Evolutionary conservation across 2,113 vertebrate genomes (phyloP), one percentile per base, ranked within the genome.

Genomic region (Cheilinus undulatus): DNA sequence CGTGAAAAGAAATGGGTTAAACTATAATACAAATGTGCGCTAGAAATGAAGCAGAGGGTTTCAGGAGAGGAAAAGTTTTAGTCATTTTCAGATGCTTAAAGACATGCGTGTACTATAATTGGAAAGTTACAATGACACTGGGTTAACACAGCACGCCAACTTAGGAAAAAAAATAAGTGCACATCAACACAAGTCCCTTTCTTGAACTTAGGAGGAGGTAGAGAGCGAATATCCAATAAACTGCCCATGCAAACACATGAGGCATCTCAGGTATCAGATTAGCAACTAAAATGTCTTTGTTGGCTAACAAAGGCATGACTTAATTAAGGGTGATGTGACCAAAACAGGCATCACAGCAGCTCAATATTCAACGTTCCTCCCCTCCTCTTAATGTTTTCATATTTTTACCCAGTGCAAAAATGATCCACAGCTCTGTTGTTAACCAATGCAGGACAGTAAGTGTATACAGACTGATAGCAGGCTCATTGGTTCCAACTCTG

Each of bases 101-200:
- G 80, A 82, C 87, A 88, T 88, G 88, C 86, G 87, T 66, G 61
- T 64, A 78, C 62, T 83, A 82, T 50, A 81, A 73, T 23, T 58
- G 78, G 68, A 75, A 82, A 85, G 68, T 61, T 67, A 86, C 74
- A 76, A 80, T 62, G 69, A 86, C 76, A 84, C 64, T 56, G 48
- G 53, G 80, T 78, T 34, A 81, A 65, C 80, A 86, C 76, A 78
- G 70, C 74, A 78, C 78, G 51, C 65, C 76, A 76, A 84, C 84
- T 32, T 57, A 69, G 9, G 64, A 54, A 43, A 60, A 57, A 54
- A 66, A 26, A 59, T 75, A 89, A 86, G 82, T 87, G 83, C 86
- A 89, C 90, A 88, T 82, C 83, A 76, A 79, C 60, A 81, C 34
- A 67, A 88, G 86, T 93, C 92, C 92, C 92, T 93, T 92, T 91